Evolutionary conservation across 2,113 vertebrate genomes (phyloP), one percentile per base, ranked within the genome.

Genomic region (Scopus umbretta): DNA sequence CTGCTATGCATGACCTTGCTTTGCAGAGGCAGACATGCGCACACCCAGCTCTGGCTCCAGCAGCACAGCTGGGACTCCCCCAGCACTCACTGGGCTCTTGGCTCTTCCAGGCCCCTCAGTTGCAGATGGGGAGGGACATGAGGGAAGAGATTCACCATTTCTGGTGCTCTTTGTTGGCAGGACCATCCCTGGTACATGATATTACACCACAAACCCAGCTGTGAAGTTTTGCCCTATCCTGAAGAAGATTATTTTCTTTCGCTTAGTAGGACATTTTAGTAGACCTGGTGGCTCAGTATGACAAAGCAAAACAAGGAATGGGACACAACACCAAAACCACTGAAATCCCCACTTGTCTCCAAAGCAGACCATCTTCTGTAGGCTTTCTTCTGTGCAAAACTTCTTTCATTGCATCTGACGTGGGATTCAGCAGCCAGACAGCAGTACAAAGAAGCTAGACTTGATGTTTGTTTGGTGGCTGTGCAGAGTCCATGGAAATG

Each of bases 61-160:
- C 32, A 43, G 73, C 75, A 32, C 1, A 0, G 18, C 71, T 75
- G 62, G 75, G 52, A 16, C 18, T 29, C 7, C 49, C 27, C 7
- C 4, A 1, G 8, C 1, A 2, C 36, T 42, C 32, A 11, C 3
- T 0, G 1, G 34, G 3, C 2, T 11, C 30, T 61, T 0, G 0
- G 8, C 14, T 38, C 63, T 59, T 45, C 43, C 55, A 5, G 1
- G 42, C 15, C 29, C 47, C 17, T n/a, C 4, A 0, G 8, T 10
- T 15, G 2, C 38, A 87, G 21, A 22, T 2, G 0, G 1, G 26
- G 34, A 80, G 29, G 27, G 38, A 50, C 34, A 18, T 0, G 0
- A 13, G 1, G 32, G 9, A 34, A 40, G 5, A 61, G 2, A 58
- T 11, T 61, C 65, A 43, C 21, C 38, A 16, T 58, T 86, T 10